A percentile compares a stretch with the other conserved stretches of the same genome.
Conservation (phyloP, 2,888 invertebrate species). For the Xestia xanthographa region DNA sequence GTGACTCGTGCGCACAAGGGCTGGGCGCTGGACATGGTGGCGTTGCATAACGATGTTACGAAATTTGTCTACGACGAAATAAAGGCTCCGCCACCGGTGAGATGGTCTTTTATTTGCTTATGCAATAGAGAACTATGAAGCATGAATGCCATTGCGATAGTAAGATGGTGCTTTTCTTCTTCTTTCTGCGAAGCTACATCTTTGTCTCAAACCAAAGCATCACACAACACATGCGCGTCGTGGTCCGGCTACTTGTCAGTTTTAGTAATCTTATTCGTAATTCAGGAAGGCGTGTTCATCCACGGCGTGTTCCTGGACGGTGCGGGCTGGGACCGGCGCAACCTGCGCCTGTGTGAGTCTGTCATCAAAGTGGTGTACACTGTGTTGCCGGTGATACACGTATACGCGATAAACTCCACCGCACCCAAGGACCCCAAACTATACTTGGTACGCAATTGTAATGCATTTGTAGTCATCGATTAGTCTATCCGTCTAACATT, state of each 20-base stretch:
- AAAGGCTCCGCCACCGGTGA: conserved; percentile 92
- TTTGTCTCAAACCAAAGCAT: not conserved
- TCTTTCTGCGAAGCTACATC: not conserved
- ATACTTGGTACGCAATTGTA: conserved; percentile 91
- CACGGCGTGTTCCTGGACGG: conserved; percentile 96
- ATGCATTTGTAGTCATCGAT: not conserved
- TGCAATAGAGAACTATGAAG: not conserved
- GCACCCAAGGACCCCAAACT: conserved; percentile 93
- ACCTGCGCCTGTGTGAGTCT: conserved; percentile 93
- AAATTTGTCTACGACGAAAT: conserved; percentile 93
- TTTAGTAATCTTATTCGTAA: conserved; percentile 13
- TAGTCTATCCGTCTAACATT: not conserved
- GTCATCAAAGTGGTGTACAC: conserved; percentile 95
- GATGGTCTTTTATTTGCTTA: conserved; percentile 30
- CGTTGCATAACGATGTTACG: conserved; percentile 95
- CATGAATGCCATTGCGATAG: not conserved
- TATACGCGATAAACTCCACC: conserved; percentile 94
- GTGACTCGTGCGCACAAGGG: conserved; percentile 96
- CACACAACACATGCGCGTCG: not conserved
- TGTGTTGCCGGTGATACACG: conserved; percentile 94
- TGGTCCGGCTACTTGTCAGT: not conserved
- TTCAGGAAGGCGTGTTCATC: conserved; percentile 95
- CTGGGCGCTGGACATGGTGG: conserved; percentile 96
- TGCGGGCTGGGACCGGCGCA: conserved; percentile 96
- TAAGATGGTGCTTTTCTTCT: not conserved